Conservation (phyloP, 2,113 vertebrate genomes). For the Microtus ochrogaster region DNA sequence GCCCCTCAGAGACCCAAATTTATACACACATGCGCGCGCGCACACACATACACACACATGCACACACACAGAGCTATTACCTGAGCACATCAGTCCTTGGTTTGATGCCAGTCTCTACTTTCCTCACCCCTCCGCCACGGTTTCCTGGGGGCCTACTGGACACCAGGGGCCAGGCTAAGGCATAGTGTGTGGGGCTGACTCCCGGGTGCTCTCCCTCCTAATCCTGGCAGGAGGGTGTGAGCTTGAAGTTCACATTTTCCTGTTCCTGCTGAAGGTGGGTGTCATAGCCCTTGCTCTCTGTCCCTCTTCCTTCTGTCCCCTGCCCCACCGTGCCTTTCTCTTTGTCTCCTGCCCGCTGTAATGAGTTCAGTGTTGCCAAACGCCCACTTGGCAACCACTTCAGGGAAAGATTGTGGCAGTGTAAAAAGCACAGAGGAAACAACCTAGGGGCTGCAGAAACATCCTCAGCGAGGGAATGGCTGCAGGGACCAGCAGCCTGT, state of each 20-base stretch:
- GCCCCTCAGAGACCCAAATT: neutral
- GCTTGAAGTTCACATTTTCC: neutral
- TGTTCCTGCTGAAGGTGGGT: neutral
- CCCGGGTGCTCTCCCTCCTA: neutral
- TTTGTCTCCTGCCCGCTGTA: constrained; percentile 38
- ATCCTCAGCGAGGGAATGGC: neutral
- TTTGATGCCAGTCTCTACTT: neutral
- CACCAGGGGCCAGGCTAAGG: rapidly evolving
- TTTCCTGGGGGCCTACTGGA: neutral
- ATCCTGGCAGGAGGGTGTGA: neutral
- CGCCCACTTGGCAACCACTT: constrained; percentile 60
- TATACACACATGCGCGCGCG: rapidly evolving
- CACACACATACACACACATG: neutral
- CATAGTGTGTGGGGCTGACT: rapidly evolving
- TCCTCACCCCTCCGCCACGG: no score
- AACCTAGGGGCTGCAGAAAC: constrained; percentile 36
- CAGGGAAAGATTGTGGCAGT: constrained; percentile 56
- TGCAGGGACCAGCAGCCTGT: neutral
- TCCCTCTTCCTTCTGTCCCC: neutral
- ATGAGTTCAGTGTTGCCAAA: constrained; percentile 63
- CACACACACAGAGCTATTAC: neutral
- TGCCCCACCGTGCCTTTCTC: neutral
- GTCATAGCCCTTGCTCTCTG: neutral
- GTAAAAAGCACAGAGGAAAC: neutral
- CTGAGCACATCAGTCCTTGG: rapidly evolving